Base-by-base conservation (phyloP, 1,140 invertebrate genomes). In the Drosophila melanica region DNA sequence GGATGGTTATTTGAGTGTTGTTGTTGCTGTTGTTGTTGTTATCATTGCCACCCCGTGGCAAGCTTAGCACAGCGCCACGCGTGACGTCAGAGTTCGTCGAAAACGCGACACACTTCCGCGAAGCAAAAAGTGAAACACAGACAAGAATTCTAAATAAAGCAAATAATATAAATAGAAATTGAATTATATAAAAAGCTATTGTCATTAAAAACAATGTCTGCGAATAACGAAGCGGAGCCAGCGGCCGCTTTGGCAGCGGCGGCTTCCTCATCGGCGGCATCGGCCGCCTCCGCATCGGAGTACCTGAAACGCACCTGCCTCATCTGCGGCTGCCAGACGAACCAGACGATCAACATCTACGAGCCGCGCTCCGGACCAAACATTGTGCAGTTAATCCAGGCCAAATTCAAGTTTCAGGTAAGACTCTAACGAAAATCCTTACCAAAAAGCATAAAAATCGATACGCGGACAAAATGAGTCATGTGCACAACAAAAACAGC, bases 351-450 rank as follows among this genome's bases (percentile, higher is more conserved):
- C 55, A 92, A 92, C 71, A 92, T 92, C 70, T 91, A 91, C 47
- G 91, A 92, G 68, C 91, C 91, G 16, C 87, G 91, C 59, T 85
- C 76, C 63, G 91, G 91, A 16, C 91, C 91, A 55, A 92, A 92
- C 68, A 92, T 92, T 54, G 91, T 92, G 39, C 81, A 92, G 73
- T 57, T 92, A 23, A 92, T 92, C 44, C 91, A 92, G 63, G 91
- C 90, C 42, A 92, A 92, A 90, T 92, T 92, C 58, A 91, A 91
- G 77, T 90, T 92, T 60, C 91, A 92, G 90, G 91, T 92, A 79
- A 73, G 77, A 53, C 12, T 23, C 33, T 18, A 11, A 44, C 51
- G 63, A 57, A 57, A 62, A 70, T 33, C 27, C 50, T 54, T 51
- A 59, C 27, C 55, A 54, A 71, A 75, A 76, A 9, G 2, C 33